Evolutionary conservation across 2,888 invertebrate genomes (phyloP).

Genomic region (Xanthia togata): DNA sequence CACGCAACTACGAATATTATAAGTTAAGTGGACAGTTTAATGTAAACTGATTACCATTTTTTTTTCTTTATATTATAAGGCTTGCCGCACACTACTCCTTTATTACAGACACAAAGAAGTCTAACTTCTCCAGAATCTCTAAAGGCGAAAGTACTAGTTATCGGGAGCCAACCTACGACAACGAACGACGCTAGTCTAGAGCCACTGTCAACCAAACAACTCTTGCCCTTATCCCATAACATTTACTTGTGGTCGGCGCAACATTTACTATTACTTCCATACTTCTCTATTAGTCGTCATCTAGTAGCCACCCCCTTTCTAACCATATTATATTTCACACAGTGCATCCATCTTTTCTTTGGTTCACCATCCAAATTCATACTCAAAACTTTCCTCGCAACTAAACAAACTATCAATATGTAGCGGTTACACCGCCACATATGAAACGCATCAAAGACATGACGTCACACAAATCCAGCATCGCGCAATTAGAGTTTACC

Average conservation of each 20-base stretch:
- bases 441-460: no score
- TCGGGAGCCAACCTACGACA: not conserved
- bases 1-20: slow-evolving; percentile 19
- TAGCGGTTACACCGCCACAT: no score
- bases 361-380: no score
- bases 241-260: not conserved
- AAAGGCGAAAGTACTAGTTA: not conserved
- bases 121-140: not conserved
- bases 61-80: not conserved
- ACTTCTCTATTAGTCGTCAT: no score
- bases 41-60: not conserved
- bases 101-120: not conserved
- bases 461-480: no score
- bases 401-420: not conserved
- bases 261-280: no score
- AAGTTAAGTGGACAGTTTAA: not conserved
- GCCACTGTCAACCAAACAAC: not conserved
- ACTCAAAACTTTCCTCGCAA: not conserved
- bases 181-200: not conserved
- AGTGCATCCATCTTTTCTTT: no score
- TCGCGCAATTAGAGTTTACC: no score
- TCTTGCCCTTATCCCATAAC: no score
- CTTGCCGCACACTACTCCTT: not conserved
- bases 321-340: no score
- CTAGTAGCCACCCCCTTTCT: no score